These are phyloP conservation scores for Vollenhovia emeryi DNA, from an alignment of 1,140 invertebrate genomes.

Conservation along the genomic window DNA sequence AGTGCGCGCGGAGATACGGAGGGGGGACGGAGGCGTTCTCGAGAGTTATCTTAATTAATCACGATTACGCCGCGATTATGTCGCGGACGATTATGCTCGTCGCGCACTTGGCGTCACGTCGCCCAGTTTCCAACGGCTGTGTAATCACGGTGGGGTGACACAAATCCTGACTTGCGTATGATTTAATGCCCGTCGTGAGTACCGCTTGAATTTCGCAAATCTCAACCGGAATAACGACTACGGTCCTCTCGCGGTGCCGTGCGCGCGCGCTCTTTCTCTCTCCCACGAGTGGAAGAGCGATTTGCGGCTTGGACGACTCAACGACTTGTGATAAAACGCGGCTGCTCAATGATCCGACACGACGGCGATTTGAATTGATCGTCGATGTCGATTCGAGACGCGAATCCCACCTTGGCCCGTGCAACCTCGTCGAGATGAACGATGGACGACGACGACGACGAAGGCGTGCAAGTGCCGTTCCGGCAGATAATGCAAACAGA, in stretches of 20 bases:
- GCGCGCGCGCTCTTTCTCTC: not conserved
- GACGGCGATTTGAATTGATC: constrained; percentile 65
- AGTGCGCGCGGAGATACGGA: not conserved
- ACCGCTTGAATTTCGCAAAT: constrained; percentile 33
- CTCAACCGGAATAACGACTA: constrained; percentile 11
- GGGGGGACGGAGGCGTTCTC: not conserved
- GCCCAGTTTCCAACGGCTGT: constrained; percentile 11
- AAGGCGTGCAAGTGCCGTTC: constrained; percentile 60
- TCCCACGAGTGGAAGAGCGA: constrained; percentile 8
- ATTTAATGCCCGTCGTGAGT: constrained; percentile 23
- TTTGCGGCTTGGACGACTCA: constrained; percentile 25
- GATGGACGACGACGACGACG: constrained; percentile 28
- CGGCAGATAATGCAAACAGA: constrained; percentile 71
- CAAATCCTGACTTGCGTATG: constrained; percentile 36
- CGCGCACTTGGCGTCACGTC: not conserved
- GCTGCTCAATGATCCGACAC: constrained; percentile 62
- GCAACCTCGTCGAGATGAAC: constrained; percentile 52
- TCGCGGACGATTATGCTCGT: constrained; percentile 23
- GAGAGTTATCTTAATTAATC: constrained; percentile 44
- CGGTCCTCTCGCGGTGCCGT: not conserved
- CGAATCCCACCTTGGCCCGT: constrained; percentile 57
- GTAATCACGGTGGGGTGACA: constrained; percentile 17
- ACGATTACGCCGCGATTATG: constrained; percentile 41
- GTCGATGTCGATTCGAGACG: constrained; percentile 61
- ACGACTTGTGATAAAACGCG: constrained; percentile 42